A percentile compares a stretch with the other conserved stretches of the same genome.
Evolutionary conservation across 2,797 vertebrate genomes (phyloP).

Genomic region (Chiloscyllium punctatum): DNA sequence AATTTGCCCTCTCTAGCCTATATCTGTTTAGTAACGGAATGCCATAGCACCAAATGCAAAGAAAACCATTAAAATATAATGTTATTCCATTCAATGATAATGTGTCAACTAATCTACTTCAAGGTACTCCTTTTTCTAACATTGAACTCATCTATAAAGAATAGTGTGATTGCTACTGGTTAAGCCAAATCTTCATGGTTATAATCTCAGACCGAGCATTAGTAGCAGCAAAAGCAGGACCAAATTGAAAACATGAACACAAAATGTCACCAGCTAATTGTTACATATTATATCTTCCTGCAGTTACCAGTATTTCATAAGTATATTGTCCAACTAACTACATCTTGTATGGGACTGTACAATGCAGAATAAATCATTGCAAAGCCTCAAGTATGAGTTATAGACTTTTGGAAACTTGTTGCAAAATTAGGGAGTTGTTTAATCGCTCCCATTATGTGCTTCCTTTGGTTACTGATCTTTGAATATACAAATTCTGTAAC

Average conservation of each 20-base stretch:
- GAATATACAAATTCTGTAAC: neutral
- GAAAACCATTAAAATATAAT: neutral
- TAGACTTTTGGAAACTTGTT: neutral
- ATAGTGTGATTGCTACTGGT: neutral
- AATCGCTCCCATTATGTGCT: neutral
- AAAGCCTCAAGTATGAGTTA: neutral
- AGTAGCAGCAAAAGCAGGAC: neutral
- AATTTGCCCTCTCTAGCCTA: neutral
- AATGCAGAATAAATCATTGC: neutral
- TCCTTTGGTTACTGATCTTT: neutral
- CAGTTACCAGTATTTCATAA: neutral
- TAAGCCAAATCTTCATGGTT: neutral
- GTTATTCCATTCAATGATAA: neutral
- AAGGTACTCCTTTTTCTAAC: no score
- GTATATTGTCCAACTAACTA: neutral
- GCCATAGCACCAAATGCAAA: neutral
- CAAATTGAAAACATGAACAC: neutral
- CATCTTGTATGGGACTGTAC: neutral
- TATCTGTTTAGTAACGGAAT: neutral
- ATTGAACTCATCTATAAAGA: neutral
- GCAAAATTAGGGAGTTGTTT: neutral
- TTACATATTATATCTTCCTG: neutral
- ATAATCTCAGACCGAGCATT: neutral
- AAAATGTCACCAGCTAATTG: neutral
- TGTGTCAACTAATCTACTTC: neutral